Conservation (phyloP, 2,113 vertebrate species). For the Pheucticus melanocephalus region DNA sequence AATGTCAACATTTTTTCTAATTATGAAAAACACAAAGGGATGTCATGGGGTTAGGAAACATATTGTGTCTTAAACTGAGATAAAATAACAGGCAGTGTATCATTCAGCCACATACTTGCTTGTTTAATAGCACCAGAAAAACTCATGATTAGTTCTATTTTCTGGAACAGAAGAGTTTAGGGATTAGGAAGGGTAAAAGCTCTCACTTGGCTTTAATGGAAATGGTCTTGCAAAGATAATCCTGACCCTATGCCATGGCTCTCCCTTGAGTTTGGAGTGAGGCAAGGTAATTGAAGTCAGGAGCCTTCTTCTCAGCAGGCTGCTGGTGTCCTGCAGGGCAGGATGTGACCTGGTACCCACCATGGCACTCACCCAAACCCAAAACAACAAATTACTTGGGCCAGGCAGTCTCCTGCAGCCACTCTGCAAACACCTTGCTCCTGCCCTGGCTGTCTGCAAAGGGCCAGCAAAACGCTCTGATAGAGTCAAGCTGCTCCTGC, state of each 20-base stretch:
- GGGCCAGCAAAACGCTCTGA: not conserved
- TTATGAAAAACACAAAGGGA: constrained; percentile 36
- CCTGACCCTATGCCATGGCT: not conserved
- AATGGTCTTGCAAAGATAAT: not conserved
- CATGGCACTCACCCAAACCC: not conserved
- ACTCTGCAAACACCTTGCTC: not conserved
- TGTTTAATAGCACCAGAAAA: not conserved
- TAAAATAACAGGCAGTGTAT: constrained; percentile 15
- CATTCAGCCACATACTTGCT: not conserved
- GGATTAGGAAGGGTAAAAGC: not conserved
- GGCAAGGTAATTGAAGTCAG: not conserved
- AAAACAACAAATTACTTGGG: not conserved
- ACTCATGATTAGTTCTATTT: not conserved
- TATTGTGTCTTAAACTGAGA: constrained; percentile 6
- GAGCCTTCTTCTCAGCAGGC: not conserved
- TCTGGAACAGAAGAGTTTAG: not conserved
- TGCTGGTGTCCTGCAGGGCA: not conserved
- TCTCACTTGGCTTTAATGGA: not conserved
- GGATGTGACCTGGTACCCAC: not conserved
- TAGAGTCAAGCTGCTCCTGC: not conserved
- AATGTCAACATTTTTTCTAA: constrained; percentile 49
- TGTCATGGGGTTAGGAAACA: constrained; percentile 26
- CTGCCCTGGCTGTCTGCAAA: not conserved
- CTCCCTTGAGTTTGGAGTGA: not conserved
- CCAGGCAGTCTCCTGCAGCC: no score